Evolutionary conservation across 2,113 vertebrate species (phyloP).

Genomic region (Drymodes brunneopygia): DNA sequence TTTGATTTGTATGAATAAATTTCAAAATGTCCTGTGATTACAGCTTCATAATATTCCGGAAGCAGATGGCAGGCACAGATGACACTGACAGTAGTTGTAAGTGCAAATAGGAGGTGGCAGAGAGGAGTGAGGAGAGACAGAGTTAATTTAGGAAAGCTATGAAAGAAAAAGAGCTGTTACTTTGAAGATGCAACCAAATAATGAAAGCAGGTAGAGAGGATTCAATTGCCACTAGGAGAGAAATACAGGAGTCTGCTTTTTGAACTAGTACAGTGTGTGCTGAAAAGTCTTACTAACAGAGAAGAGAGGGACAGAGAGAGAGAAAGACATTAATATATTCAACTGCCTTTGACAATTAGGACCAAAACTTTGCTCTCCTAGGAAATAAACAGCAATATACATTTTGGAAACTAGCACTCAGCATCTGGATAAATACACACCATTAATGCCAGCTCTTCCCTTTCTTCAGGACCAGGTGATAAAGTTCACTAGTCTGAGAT

Average conservation of each 20-base stretch:
- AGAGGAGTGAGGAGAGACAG: neutral
- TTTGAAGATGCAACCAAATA: neutral
- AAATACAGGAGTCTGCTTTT: neutral
- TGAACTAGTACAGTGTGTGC: neutral
- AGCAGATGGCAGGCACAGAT: slow-evolving; percentile 77
- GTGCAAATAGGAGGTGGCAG: slow-evolving; percentile 52
- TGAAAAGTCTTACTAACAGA: neutral
- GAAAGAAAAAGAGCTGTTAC: neutral
- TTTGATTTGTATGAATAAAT: slow-evolving; percentile 57
- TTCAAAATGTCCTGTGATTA: slow-evolving; percentile 63
- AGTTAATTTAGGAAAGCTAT: neutral
- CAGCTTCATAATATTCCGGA: slow-evolving; percentile 61
- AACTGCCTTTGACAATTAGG: slow-evolving; percentile 5
- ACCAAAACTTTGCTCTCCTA: neutral
- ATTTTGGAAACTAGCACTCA: neutral
- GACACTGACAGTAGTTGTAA: slow-evolving; percentile 44
- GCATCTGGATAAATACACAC: neutral
- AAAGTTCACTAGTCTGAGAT: neutral
- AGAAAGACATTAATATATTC: neutral
- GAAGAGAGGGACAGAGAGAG: neutral
- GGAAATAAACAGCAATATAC: neutral
- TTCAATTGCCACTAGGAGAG: neutral
- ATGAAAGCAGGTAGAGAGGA: slow-evolving; percentile 4
- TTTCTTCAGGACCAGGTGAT: neutral
- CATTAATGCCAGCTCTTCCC: neutral